Percentiles rank a stretch among this genome's conserved stretches.
Conservation (phyloP, 2,113 vertebrate species). For the Macquaria ambigua region DNA sequence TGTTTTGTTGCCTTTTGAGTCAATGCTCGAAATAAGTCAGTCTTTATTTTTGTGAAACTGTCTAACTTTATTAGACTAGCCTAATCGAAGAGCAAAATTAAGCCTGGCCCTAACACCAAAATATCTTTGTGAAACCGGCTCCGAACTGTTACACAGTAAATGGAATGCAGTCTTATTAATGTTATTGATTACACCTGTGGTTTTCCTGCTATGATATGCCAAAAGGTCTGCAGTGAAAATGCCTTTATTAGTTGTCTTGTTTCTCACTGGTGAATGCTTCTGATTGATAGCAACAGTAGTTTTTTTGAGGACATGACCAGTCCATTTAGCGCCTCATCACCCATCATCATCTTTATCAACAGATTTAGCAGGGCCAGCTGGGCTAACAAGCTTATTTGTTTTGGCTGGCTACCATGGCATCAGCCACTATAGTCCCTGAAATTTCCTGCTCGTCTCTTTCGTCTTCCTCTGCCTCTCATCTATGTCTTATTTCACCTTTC, state of each 20-base stretch:
- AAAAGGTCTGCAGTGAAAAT: neutral
- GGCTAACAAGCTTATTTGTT: slow-evolving; percentile 45
- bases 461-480: neutral
- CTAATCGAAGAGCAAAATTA: no score
- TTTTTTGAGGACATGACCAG: slow-evolving; percentile 18
- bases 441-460: neutral
- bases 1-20: no score
- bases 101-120: neutral
- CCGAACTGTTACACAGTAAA: neutral
- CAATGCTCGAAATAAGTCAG: no score
- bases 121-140: neutral
- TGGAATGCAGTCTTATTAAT: neutral
- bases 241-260: neutral
- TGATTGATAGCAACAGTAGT: neutral
- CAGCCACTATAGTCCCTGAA: neutral
- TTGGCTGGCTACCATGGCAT: slow-evolving; percentile 34
- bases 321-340: slow-evolving; percentile 35
- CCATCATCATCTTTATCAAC: slow-evolving; percentile 38
- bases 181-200: neutral
- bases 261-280: neutral
- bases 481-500: neutral
- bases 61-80: no score
- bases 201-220: neutral
- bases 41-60: no score
- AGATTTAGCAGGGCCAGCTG: slow-evolving; percentile 15